Percentiles rank a stretch among this genome's conserved stretches.
Conservation (phyloP, 2,797 vertebrate genomes). For the Sebastes steindachneri region DNA sequence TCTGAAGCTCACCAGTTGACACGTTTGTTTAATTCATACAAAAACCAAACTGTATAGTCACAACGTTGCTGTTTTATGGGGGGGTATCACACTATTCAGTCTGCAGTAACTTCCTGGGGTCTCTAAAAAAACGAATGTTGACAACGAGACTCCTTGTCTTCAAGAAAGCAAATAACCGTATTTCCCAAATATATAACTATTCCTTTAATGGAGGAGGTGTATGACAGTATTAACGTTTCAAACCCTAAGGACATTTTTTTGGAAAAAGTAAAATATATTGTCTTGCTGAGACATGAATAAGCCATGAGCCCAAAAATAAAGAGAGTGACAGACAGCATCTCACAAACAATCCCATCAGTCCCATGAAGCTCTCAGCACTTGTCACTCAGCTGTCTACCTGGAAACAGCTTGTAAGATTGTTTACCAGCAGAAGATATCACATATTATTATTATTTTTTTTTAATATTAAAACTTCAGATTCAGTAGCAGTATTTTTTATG, state of each 20-base stretch:
- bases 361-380: neutral
- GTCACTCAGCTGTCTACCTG: constrained; percentile 1
- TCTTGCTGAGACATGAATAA: neutral
- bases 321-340: neutral
- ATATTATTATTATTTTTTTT: neutral
- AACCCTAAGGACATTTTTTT: neutral
- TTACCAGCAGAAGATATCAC: neutral
- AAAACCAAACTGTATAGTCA: too few relatives aligned
- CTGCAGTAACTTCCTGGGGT: neutral
- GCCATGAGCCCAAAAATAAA: neutral
- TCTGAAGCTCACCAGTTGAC: neutral
- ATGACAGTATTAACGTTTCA: neutral
- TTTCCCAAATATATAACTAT: neutral
- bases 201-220: neutral
- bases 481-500: neutral
- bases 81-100: neutral
- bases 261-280: neutral
- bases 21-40: too few relatives aligned
- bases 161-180: neutral
- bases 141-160: neutral
- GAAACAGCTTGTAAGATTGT: neutral
- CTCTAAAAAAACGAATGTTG: neutral
- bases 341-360: neutral
- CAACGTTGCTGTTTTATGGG: neutral
- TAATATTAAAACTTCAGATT: neutral